Conservation (phyloP, 2,888 invertebrate species). For the Trissonchulus latispiculum region DNA sequence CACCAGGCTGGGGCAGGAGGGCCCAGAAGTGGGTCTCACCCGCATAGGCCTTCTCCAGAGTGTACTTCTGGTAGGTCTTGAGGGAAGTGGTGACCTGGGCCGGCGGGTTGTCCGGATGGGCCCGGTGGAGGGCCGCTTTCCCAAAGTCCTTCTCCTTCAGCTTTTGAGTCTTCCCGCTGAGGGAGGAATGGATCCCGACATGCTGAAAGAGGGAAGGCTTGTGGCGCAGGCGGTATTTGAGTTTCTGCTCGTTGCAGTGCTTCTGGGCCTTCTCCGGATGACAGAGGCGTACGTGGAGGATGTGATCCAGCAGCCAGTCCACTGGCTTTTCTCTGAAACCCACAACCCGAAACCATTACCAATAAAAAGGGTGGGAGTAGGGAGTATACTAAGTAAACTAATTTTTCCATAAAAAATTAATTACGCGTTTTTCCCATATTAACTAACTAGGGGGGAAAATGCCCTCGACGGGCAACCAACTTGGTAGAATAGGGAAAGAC, state of each 20-base stretch:
- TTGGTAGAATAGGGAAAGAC: too few species aligned
- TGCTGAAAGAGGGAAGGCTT: constrained; percentile 89
- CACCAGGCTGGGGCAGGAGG: constrained; percentile 67
- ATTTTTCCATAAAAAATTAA: too few species aligned
- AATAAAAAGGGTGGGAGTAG: too few species aligned
- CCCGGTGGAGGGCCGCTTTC: constrained; percentile 18
- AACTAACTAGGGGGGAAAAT: too few species aligned
- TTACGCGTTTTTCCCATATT: too few species aligned
- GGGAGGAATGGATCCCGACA: constrained; percentile 82
- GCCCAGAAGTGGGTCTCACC: constrained; percentile 89
- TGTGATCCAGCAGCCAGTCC: constrained; percentile 85
- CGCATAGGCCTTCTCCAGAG: constrained; percentile 66
- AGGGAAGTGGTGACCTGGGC: constrained; percentile 62
- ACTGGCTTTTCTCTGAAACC: constrained; percentile 74
- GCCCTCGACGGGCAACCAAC: too few species aligned
- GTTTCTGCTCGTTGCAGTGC: constrained; percentile 66
- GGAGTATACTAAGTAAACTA: too few species aligned
- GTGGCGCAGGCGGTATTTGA: constrained; percentile 51
- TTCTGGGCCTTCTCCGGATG: constrained; percentile 59
- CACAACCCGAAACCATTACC: too few species aligned
- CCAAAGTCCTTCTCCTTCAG: constrained; percentile 58
- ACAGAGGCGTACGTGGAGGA: constrained; percentile 79
- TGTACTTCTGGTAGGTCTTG: constrained; percentile 66
- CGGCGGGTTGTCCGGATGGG: constrained; percentile 59
- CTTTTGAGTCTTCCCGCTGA: constrained; percentile 90